These are phyloP conservation scores for Rhagonycha fulva DNA, from an alignment of 2,888 invertebrate species.

Conservation along the genomic window DNA sequence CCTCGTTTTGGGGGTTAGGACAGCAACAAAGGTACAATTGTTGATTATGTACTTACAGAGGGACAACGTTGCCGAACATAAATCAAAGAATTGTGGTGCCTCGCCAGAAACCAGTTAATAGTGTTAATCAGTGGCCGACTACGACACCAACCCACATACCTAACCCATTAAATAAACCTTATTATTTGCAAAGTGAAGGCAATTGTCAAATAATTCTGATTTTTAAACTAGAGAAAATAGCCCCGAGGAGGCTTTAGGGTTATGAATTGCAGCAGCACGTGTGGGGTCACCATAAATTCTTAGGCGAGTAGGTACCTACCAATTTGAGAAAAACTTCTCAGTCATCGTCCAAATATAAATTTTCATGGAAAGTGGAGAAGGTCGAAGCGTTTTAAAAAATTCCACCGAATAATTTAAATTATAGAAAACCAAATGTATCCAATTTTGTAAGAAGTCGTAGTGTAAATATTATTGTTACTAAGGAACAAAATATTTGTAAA, in stretches of 20 bases:
- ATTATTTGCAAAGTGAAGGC: conserved; percentile 3
- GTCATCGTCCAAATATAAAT: not conserved
- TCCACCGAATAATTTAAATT: not conserved
- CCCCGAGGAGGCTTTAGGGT: not conserved
- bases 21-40: not conserved
- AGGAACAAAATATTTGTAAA: not conserved
- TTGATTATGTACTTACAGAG: not conserved
- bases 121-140: not conserved
- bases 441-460: no score
- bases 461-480: not conserved
- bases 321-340: not conserved
- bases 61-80: not conserved
- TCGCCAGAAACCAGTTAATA: not conserved
- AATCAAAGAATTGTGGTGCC: not conserved
- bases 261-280: not conserved
- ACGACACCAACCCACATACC: not conserved
- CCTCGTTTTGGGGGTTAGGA: not conserved
- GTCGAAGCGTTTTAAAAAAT: not conserved
- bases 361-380: not conserved
- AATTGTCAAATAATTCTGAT: not conserved
- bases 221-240: not conserved
- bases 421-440: no score
- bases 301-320: not conserved
- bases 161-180: not conserved
- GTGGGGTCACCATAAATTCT: not conserved